Percentiles rank a stretch among this genome's conserved stretches.
phyloP scores from a whole-genome alignment of 2,113 vertebrate genomes.

The Indicator indicator region DNA sequence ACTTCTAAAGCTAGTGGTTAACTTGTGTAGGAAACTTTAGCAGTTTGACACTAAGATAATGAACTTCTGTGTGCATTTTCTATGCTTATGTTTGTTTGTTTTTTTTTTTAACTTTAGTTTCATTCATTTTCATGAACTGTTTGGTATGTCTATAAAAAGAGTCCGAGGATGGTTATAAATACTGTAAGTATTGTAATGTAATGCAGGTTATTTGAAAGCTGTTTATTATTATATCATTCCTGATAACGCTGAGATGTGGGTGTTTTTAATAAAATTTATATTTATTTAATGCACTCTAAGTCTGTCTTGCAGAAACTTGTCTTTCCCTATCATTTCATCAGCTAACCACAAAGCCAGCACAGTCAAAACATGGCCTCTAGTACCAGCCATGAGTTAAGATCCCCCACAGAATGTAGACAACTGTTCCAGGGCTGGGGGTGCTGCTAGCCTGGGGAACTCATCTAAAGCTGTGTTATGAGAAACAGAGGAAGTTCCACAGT shows the following conservation, averaged over 20 bases:
- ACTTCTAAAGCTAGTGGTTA: slow-evolving; percentile 88
- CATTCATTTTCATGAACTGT: slow-evolving; percentile 84
- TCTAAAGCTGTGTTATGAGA: neutral
- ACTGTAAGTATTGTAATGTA: slow-evolving; percentile 99
- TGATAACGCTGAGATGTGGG: slow-evolving; percentile 98
- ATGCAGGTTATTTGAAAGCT: slow-evolving; percentile 99
- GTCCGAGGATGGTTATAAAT: slow-evolving; percentile 91
- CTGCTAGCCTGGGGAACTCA: neutral
- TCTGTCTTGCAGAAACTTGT: slow-evolving; percentile 47
- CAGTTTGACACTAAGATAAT: slow-evolving; percentile 95
- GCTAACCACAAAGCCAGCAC: neutral
- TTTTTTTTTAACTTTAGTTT: slow-evolving; percentile 78
- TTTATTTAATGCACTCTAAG: slow-evolving; percentile 97
- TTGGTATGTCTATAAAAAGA: slow-evolving; percentile 88
- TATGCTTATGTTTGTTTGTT: slow-evolving; percentile 79
- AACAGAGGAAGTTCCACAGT: neutral
- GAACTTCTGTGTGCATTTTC: slow-evolving; percentile 84
- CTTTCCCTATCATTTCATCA: neutral
- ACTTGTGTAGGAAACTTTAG: slow-evolving; percentile 84
- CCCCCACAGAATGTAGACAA: neutral
- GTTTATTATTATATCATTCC: slow-evolving; percentile 99
- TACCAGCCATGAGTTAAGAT: neutral
- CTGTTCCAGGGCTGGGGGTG: rapidly evolving
- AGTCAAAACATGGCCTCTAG: rapidly evolving
- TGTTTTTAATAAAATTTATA: slow-evolving; percentile 99